Base-by-base conservation (phyloP, 2,113 vertebrate genomes). In the Chloroceryle aenea region DNA sequence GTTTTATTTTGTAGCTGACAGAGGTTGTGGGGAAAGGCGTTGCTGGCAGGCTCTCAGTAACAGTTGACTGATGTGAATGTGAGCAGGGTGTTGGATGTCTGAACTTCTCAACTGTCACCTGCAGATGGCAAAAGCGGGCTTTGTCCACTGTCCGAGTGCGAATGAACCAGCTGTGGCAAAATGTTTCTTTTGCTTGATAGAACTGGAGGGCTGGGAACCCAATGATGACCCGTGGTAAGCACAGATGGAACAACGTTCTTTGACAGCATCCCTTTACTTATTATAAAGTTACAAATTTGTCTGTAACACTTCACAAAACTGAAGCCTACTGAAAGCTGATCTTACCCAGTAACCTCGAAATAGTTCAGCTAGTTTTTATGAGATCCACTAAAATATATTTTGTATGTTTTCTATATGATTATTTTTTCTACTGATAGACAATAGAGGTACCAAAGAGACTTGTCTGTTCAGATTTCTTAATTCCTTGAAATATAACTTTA, bases 161-260 rank as follows among this genome's bases (percentile, higher is more conserved):
- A 97, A 97, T 55, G 97, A 97, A 86, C 98, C 98, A 20, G 98
- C 98, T 21, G 97, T 98, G 32, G 97, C 87, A 25, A 98, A 98
- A 79, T 98, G 98, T 90, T 98, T 98, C 96, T 99, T 98, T 88
- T 99, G 98, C 95, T 96, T 99, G 87, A 97, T 98, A 18, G 98
- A 98, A 67, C 86, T 98, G 34, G 98, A 98, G 16, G 98, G 97
- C 61, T 99, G 98, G 98, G 98, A 99, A 69, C 98, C 98, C 12
- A 95, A 98, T 27, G 98, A 99, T 69, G 94, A 98, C 82, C 98
- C 98, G 18, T 93, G 98, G 98, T 98, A 90, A 96, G 91, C 61
- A 68, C 19, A 64, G 52, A 45, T 25, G 3, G 22, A 67, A 20
- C 18, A 22, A 20, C 17, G 15, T 59, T 68, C 52, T 72, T 43